A percentile compares a stretch with the other conserved stretches of the same genome.
Evolutionary conservation across 2,888 invertebrate genomes (phyloP).

Genomic region (Sinodicranocentrus sp.): DNA sequence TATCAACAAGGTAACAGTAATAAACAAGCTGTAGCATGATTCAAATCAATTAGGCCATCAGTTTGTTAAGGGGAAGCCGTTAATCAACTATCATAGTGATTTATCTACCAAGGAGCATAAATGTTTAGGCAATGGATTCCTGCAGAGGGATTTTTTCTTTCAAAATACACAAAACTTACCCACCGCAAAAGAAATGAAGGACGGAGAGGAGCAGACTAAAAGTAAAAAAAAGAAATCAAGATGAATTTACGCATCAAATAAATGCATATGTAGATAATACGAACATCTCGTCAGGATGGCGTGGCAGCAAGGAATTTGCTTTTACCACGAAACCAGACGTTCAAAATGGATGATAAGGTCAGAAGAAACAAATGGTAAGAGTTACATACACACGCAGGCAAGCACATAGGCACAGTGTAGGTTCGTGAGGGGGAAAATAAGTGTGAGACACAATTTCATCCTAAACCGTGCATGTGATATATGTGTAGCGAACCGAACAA

Average conservation of each 20-base stretch:
- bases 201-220: too few species aligned
- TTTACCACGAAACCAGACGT: background rate
- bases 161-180: too few species aligned
- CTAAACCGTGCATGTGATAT: background rate
- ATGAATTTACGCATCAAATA: too few species aligned
- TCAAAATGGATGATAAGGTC: slow-evolving; percentile 12
- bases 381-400: background rate
- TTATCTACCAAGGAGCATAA: background rate
- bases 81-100: slow-evolving; percentile 32
- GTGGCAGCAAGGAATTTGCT: slow-evolving; percentile 9
- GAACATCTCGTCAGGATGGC: background rate
- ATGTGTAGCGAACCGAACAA: too few species aligned
- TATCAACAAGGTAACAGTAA: background rate
- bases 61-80: slow-evolving; percentile 38
- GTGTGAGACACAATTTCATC: background rate
- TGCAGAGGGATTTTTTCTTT: too few species aligned
- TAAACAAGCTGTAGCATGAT: too few species aligned
- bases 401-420: too few species aligned
- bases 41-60: slow-evolving; percentile 39
- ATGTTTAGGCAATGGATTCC: too few species aligned
- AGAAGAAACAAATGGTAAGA: background rate
- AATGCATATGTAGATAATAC: background rate
- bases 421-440: background rate
- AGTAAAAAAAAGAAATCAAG: too few species aligned
- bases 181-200: too few species aligned